Conservation (phyloP, 2,888 invertebrate species). For the Lepidochrysops patricia region DNA sequence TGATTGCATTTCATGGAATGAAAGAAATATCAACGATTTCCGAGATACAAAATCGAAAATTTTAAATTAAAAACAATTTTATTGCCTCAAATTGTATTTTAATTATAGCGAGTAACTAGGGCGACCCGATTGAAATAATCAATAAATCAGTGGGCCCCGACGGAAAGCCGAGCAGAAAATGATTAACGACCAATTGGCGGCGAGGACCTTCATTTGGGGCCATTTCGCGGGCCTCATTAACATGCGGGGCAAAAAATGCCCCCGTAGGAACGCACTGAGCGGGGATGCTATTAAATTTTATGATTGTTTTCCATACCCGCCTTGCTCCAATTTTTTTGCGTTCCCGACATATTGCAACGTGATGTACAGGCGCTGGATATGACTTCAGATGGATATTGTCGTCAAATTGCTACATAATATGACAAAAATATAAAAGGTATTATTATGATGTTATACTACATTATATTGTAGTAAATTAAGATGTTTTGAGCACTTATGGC, state of each 20-base stretch:
- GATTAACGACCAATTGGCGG: slow-evolving; percentile 19
- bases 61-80: background rate
- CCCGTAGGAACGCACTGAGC: slow-evolving; percentile 53
- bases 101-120: slow-evolving; percentile 6
- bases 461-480: no score
- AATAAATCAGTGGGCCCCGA: slow-evolving; percentile 7
- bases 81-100: slow-evolving; percentile 1
- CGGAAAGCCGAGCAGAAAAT: slow-evolving; percentile 10
- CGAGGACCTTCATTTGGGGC: slow-evolving; percentile 27
- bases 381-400: no score
- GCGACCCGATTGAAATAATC: slow-evolving; percentile 9
- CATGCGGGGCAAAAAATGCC: slow-evolving; percentile 41
- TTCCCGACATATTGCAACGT: slow-evolving; percentile 36
- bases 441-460: no score
- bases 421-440: no score
- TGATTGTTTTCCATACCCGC: slow-evolving; percentile 67
- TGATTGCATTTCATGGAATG: background rate
- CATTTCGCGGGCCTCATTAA: slow-evolving; percentile 43
- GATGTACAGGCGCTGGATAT: slow-evolving; percentile 35
- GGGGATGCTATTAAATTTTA: slow-evolving; percentile 73
- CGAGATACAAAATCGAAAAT: background rate
- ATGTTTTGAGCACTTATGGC: no score
- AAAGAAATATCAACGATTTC: background rate
- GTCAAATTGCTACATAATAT: no score
- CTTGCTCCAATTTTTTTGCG: slow-evolving; percentile 68